A percentile compares a stretch with the other conserved stretches of the same genome.
Evolutionary conservation across 2,113 vertebrate species (phyloP).

Genomic region (Antechinus stuartii): DNA sequence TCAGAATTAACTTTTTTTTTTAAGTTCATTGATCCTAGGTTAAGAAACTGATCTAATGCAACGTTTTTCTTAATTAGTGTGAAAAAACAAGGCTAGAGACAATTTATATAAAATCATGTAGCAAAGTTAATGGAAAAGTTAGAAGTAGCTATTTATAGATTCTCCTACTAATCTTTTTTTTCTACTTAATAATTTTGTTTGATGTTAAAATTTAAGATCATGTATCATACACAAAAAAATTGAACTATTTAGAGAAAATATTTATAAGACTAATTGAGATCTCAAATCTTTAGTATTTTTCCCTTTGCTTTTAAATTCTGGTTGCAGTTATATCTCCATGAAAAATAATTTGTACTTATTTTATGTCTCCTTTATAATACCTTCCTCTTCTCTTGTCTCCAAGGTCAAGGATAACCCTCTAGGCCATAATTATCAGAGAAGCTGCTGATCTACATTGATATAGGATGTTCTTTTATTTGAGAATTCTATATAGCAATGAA

Average conservation of each 20-base stretch:
- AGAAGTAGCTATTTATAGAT: neutral
- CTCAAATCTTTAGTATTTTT: neutral
- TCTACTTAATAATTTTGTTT: neutral
- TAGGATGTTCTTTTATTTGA: neutral
- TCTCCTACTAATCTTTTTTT: neutral
- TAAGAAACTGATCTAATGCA: no score
- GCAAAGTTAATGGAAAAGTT: neutral
- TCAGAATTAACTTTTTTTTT: no score
- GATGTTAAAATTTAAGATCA: neutral
- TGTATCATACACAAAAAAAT: neutral
- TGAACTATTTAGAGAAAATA: neutral
- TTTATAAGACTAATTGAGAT: neutral
- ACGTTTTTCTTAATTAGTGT: no score
- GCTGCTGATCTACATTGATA: neutral
- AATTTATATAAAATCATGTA: neutral
- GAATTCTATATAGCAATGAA: neutral
- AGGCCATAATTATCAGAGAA: neutral
- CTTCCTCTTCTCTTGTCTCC: constrained; percentile 77
- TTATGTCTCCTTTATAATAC: constrained; percentile 47
- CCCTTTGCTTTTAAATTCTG: neutral
- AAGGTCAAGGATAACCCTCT: constrained; percentile 72
- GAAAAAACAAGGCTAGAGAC: no score
- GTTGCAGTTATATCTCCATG: neutral
- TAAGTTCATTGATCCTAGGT: no score
- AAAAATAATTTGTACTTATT: neutral